Base-by-base conservation (phyloP, 2,888 invertebrate species). In the Nomada ferruginata region DNA sequence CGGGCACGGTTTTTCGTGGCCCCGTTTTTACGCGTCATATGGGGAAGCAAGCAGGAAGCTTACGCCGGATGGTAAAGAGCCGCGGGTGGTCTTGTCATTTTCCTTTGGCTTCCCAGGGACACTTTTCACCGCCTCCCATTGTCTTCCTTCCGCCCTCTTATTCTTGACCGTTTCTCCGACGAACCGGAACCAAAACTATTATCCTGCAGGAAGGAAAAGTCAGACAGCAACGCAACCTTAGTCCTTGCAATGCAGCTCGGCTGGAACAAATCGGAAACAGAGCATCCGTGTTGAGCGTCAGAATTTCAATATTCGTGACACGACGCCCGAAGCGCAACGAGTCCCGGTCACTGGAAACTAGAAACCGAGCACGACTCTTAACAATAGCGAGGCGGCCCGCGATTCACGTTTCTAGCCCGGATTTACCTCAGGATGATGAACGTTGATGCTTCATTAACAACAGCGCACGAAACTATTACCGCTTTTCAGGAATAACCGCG, bases 21-120 rank as follows among this genome's bases (percentile, higher is more conserved):
- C 69, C 52, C 65, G 80, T 79, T 80, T 79, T 81, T 76, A 81
- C 71, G 81, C 72, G 59, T 47, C 73, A 42, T 75, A 70, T 73
- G 68, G 44, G 81, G 55, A 55, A 64, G 50, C 18, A 60, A 75
- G 44, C 42, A 15, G 63, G 55, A 72, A 81, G 74, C 26, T 72
- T 59, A 36, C 36, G 5, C 72, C 74, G 65, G 63, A 55, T 64
- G 42, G 65, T 76, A 74, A 73, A 65, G 65, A 75, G 68, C 76
- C 73, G 66, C 76, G 68, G 60, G 68, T 82, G 72, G 85, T 76
- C 83, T 76, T 83, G 83, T 86, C 85, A 85, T 85, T 86, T 86
- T 77, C 79, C 60, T 82, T 60, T 60, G 68, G 63, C 60, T 74
- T 80, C 55, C 66, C 75, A 9, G 80, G 66, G 73, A 85, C 80